Evolutionary conservation across 2,797 vertebrate genomes (phyloP).

Genomic region (Rhynchotus rufescens): DNA sequence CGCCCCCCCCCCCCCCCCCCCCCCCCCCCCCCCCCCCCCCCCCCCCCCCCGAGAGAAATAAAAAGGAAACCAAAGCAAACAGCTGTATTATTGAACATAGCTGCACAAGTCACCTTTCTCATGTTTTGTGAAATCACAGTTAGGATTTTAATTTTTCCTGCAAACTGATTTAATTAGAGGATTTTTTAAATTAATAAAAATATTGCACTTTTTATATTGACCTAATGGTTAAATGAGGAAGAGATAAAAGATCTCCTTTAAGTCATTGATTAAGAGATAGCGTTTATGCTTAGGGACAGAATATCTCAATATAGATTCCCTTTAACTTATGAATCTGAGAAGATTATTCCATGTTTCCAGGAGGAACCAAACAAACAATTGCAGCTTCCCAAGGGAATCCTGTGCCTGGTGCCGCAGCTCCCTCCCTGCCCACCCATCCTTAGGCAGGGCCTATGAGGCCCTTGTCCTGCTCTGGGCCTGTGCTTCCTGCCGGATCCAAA

Average conservation of each 20-base stretch:
- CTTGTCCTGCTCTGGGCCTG: too few relatives aligned
- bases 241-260: not conserved
- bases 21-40: too few relatives aligned
- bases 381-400: not conserved
- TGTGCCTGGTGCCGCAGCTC: not conserved
- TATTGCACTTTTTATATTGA: not conserved
- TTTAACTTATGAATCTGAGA: not conserved
- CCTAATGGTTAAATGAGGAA: not conserved
- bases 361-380: not conserved
- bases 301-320: not conserved
- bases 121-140: not conserved
- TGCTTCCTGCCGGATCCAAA: too few relatives aligned
- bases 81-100: not conserved
- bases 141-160: not conserved
- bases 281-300: not conserved
- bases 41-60: too few relatives aligned
- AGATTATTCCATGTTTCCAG: not conserved
- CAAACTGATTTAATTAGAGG: not conserved
- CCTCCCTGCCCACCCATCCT: not conserved
- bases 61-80: not conserved
- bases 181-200: not conserved
- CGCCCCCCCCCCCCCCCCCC: too few relatives aligned
- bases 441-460: rapidly evolving
- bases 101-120: not conserved
- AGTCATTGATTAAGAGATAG: not conserved